A percentile compares a stretch with the other conserved stretches of the same genome.
phyloP scores from a whole-genome alignment of 2,113 vertebrate genomes.

The Cyanocitta stelleri region DNA sequence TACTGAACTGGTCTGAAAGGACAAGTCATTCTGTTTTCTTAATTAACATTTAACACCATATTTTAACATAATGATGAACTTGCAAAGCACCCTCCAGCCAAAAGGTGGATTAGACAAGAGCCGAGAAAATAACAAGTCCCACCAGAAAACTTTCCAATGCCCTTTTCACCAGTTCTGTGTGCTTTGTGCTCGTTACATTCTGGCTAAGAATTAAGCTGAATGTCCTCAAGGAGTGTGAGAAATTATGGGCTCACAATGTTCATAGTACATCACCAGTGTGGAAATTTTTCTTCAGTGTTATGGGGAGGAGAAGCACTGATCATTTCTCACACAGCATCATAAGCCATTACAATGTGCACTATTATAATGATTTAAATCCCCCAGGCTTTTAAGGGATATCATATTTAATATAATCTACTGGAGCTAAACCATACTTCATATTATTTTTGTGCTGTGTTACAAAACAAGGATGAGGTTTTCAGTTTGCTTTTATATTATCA shows the following conservation, averaged over 20 bases:
- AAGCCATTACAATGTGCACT: background rate
- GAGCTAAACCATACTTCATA: background rate
- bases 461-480: background rate
- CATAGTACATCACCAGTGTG: background rate
- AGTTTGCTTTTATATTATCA: background rate
- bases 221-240: background rate
- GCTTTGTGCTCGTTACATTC: background rate
- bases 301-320: background rate
- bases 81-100: background rate
- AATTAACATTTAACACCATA: background rate
- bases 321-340: conserved; percentile 14
- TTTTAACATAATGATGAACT: background rate
- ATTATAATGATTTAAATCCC: conserved; percentile 36
- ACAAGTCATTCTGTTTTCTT: background rate
- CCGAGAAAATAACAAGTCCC: background rate
- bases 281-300: background rate
- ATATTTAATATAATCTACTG: conserved; percentile 1
- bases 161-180: background rate
- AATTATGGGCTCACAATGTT: background rate
- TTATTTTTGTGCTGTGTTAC: background rate
- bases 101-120: background rate
- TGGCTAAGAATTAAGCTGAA: conserved; percentile 6
- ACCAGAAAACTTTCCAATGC: background rate
- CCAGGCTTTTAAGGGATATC: background rate
- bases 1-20: background rate